phyloP scores from a whole-genome alignment of 1,140 invertebrate species.

The Drosophila equinoxialis region DNA sequence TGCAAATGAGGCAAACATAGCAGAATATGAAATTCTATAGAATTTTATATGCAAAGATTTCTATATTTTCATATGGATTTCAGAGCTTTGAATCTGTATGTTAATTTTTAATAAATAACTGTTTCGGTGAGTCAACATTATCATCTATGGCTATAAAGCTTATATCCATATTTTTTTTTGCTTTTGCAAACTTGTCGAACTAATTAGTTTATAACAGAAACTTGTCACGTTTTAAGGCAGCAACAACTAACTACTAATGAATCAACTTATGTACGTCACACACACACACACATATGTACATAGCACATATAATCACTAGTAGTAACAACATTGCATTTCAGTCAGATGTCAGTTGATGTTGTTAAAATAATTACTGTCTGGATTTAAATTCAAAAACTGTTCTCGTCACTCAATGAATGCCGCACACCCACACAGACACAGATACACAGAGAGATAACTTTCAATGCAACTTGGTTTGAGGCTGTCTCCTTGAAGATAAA shows the following conservation, averaged over 20 bases:
- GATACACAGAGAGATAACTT: not conserved
- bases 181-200: not conserved
- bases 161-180: not conserved
- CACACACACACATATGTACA: not conserved
- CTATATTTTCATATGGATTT: no score
- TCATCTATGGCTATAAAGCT: not conserved
- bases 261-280: not conserved
- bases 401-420: conserved; percentile 49
- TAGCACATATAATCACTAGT: not conserved
- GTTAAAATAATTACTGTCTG: conserved; percentile 58
- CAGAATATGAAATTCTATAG: not conserved
- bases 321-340: not conserved
- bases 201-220: conserved; percentile 2
- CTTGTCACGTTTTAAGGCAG: not conserved
- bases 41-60: no score
- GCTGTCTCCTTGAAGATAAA: conserved; percentile 14
- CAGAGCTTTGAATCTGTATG: no score
- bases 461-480: conserved; percentile 2
- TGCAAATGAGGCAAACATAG: not conserved
- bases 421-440: not conserved
- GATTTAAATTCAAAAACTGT: conserved; percentile 29
- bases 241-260: conserved; percentile 9
- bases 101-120: no score
- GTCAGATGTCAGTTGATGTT: conserved; percentile 24
- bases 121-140: no score